Percentiles rank a stretch among this genome's conserved stretches.
These are phyloP conservation scores for Artibeus lituratus DNA, from an alignment of 2,797 vertebrate genomes.

Conservation along the genomic window DNA sequence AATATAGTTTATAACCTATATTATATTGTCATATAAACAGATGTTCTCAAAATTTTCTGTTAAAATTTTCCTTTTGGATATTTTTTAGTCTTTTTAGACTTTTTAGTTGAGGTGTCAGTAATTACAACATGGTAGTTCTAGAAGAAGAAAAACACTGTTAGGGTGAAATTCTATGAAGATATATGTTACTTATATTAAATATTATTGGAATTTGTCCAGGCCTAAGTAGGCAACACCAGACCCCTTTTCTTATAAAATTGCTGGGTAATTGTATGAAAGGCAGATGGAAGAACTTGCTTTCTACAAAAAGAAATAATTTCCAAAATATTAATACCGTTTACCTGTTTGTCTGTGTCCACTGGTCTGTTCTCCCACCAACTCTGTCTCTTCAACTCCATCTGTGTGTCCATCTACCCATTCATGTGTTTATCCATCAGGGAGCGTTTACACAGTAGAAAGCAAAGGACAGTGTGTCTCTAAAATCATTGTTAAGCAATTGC, in stretches of 20 bases:
- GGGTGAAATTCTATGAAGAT: background rate
- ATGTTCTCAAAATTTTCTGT: background rate
- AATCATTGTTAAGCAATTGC: background rate
- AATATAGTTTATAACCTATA: background rate
- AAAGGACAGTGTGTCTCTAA: background rate
- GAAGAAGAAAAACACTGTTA: background rate
- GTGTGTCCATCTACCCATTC: background rate
- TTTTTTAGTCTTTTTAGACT: background rate
- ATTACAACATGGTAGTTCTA: background rate
- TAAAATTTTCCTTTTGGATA: background rate
- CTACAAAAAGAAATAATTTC: background rate
- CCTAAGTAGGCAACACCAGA: background rate
- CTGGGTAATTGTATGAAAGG: background rate
- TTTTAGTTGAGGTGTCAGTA: background rate
- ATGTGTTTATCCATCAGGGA: background rate
- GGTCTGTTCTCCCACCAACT: background rate
- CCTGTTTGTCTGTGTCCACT: background rate
- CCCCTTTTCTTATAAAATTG: background rate
- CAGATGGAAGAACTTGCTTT: background rate
- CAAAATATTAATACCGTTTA: background rate
- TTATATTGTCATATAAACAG: slow-evolving; percentile 12
- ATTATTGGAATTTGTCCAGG: background rate
- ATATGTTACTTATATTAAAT: background rate
- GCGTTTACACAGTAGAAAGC: background rate
- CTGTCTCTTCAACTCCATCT: background rate